phyloP scores from a whole-genome alignment of 2,888 invertebrate species.

The Eustalomyia histrio region DNA sequence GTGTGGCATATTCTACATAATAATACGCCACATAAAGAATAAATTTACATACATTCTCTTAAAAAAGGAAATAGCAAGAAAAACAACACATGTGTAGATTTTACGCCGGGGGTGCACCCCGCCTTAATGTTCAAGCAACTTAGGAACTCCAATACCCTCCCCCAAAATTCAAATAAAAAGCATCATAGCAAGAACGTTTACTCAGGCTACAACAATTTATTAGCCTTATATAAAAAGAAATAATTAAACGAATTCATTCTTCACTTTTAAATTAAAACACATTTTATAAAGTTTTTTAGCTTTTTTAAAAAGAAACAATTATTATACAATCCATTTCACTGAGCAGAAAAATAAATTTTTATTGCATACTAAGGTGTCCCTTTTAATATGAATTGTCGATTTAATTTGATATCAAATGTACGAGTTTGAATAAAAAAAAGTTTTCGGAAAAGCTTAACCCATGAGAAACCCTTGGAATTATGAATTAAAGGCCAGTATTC shows the following conservation, averaged over 20 bases:
- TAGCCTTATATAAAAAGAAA: conserved; percentile 54
- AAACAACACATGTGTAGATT: conserved; percentile 17
- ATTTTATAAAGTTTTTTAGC: too few species aligned
- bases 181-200: conserved; percentile 2
- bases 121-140: not conserved
- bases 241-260: not conserved
- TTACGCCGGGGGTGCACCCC: not conserved
- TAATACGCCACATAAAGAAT: conserved; percentile 9
- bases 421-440: too few species aligned
- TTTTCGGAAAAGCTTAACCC: too few species aligned
- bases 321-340: too few species aligned
- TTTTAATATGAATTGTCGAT: too few species aligned
- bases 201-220: conserved; percentile 29
- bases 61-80: conserved; percentile 14
- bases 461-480: too few species aligned
- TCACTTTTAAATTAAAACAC: too few species aligned
- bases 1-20: conserved; percentile 23
- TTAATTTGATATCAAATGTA: too few species aligned
- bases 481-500: too few species aligned
- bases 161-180: conserved; percentile 17
- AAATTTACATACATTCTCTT: conserved; percentile 27
- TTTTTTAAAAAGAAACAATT: too few species aligned
- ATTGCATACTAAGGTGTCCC: too few species aligned
- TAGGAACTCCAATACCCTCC: conserved; percentile 16
- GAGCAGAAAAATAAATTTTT: too few species aligned